Conservation (phyloP, 2,113 vertebrate species). For the Columbina picui region DNA sequence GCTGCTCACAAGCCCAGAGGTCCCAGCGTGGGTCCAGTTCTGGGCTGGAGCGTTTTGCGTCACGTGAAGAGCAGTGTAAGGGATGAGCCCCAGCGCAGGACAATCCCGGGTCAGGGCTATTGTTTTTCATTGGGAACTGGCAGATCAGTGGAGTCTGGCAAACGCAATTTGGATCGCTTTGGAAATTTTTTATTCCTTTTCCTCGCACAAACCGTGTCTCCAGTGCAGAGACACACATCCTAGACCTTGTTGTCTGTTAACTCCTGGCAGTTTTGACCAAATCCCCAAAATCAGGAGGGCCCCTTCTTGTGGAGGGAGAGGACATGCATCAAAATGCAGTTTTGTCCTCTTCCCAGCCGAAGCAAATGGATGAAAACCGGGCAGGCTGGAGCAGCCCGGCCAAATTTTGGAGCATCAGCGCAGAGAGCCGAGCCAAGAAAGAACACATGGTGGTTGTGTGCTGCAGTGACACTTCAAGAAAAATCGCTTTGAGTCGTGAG, state of each 20-base stretch:
- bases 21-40: not conserved
- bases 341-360: slow-evolving; percentile 2
- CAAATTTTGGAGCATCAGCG: slow-evolving; percentile 12
- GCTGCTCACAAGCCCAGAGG: not conserved
- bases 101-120: no score
- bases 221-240: not conserved
- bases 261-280: not conserved
- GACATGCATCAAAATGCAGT: not conserved
- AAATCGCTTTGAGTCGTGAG: slow-evolving; percentile 72
- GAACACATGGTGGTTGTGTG: slow-evolving; percentile 74
- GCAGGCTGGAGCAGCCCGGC: slow-evolving; percentile 24
- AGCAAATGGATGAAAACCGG: not conserved
- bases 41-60: not conserved
- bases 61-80: not conserved
- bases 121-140: not conserved
- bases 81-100: not conserved
- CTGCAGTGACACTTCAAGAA: slow-evolving; percentile 72
- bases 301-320: not conserved
- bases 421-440: slow-evolving; percentile 51
- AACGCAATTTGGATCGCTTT: rapidly evolving
- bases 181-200: not conserved
- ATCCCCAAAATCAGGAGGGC: not conserved
- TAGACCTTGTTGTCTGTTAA: not conserved
- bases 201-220: not conserved
- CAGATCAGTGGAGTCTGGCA: not conserved